Conservation (phyloP, 2,113 vertebrate genomes). For the Neolamprologus hecqui region DNA sequence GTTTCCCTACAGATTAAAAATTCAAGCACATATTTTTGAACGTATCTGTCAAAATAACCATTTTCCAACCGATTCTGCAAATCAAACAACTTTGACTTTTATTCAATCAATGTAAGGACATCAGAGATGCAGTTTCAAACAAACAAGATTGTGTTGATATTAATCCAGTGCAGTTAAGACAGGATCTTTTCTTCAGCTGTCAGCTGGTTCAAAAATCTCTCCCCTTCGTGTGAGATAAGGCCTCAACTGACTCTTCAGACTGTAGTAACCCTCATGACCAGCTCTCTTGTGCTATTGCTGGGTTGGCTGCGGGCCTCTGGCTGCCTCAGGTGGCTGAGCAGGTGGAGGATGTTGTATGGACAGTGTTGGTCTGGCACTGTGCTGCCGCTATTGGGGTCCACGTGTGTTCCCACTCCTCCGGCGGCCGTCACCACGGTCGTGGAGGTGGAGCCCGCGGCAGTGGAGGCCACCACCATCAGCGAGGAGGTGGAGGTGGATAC, state of each 20-base stretch:
- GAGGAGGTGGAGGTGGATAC: constrained; percentile 74
- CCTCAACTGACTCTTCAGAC: constrained; percentile 80
- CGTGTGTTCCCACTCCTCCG: constrained; percentile 57
- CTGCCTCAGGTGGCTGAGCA: constrained; percentile 92
- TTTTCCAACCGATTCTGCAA: constrained; percentile 43
- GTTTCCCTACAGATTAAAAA: neutral
- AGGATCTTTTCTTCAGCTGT: constrained; percentile 15
- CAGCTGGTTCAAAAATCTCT: constrained; percentile 30
- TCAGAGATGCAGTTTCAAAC: constrained; percentile 59
- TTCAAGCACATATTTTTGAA: neutral
- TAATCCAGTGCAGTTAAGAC: constrained; percentile 39
- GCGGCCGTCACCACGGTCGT: constrained; percentile 25
- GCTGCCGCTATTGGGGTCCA: constrained; percentile 63
- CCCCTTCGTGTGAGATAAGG: constrained; percentile 57
- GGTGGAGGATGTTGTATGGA: constrained; percentile 95
- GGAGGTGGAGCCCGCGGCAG: constrained; percentile 47
- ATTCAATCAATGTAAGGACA: constrained; percentile 63
- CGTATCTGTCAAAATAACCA: neutral
- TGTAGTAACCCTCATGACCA: constrained; percentile 98
- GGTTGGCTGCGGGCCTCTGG: constrained; percentile 82
- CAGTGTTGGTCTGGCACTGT: constrained; percentile 88
- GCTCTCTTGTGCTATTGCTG: constrained; percentile 83
- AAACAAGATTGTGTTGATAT: constrained; percentile 46
- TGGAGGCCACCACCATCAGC: constrained; percentile 75
- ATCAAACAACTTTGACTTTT: constrained; percentile 62